Evolutionary conservation across 2,113 vertebrate genomes (phyloP).

Genomic region (Pelodiscus sinensis): DNA sequence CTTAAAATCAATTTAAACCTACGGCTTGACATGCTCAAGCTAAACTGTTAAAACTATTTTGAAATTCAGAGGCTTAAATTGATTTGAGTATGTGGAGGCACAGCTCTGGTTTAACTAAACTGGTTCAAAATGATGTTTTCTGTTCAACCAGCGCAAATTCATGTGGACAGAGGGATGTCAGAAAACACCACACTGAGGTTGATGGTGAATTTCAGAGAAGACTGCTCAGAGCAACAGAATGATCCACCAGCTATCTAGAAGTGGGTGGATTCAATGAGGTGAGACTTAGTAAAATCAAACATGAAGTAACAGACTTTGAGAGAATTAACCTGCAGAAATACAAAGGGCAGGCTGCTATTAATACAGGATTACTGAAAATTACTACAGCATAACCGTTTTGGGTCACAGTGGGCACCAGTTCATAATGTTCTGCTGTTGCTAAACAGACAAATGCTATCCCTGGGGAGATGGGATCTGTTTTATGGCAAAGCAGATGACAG

Average conservation of each 20-base stretch:
- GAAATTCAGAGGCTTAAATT: not conserved
- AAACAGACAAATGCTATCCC: not conserved
- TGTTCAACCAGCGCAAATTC: not conserved
- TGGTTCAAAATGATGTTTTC: not conserved
- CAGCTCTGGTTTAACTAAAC: not conserved
- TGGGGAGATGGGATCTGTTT: not conserved
- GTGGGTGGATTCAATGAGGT: not conserved
- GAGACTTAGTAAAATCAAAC: not conserved
- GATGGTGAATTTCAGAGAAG: not conserved
- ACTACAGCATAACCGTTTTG: not conserved
- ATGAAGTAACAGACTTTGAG: not conserved
- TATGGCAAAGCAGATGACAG: not conserved
- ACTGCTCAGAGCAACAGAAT: not conserved
- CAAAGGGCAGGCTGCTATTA: not conserved
- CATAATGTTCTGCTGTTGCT: not conserved
- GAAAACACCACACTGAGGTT: not conserved
- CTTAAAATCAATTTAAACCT: no score
- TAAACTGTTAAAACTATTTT: no score
- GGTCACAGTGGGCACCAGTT: not conserved
- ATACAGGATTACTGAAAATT: not conserved
- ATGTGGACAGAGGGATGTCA: not conserved
- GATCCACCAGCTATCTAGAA: not conserved
- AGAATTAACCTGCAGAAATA: not conserved
- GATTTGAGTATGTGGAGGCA: not conserved
- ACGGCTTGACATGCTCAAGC: no score